A percentile compares a stretch with the other conserved stretches of the same genome.
phyloP scores from a whole-genome alignment of 2,797 vertebrate species.

The Orientallactaga sibirica region DNA sequence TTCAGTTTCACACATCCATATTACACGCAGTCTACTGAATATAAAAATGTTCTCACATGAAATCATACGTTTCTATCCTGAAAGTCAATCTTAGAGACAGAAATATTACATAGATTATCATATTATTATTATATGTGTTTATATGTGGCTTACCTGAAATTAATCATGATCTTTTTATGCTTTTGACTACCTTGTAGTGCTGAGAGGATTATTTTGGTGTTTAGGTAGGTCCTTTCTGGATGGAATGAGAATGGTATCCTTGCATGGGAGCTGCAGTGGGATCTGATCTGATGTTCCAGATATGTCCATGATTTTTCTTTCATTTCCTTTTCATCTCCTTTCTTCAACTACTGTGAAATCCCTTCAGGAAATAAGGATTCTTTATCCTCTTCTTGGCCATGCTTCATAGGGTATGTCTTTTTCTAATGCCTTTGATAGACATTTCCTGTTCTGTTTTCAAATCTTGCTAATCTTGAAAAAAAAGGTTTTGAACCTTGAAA shows the following conservation, averaged over 20 bases:
- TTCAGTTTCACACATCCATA: neutral
- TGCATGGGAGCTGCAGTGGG: neutral
- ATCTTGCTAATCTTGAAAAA: conserved; percentile 60
- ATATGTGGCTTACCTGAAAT: neutral
- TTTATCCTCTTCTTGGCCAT: neutral
- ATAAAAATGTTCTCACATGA: neutral
- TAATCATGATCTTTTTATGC: neutral
- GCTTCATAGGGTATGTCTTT: neutral
- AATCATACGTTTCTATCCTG: neutral
- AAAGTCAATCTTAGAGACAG: neutral
- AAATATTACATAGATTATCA: neutral
- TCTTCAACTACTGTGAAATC: neutral
- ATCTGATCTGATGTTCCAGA: neutral
- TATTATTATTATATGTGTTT: neutral
- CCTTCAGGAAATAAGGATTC: neutral
- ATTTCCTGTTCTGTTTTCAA: conserved; percentile 61
- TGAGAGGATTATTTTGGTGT: neutral
- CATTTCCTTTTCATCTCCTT: neutral
- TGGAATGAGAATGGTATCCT: neutral
- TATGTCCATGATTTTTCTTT: neutral
- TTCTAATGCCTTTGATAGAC: conserved; percentile 2
- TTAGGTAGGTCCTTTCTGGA: neutral
- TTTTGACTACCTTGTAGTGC: neutral
- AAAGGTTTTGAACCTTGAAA: conserved; percentile 58
- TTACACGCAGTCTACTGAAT: neutral